Evolutionary conservation across 1,140 invertebrate species (phyloP), one percentile per base, ranked within the genome.

Genomic region (Pogonognathellus flavescens): DNA sequence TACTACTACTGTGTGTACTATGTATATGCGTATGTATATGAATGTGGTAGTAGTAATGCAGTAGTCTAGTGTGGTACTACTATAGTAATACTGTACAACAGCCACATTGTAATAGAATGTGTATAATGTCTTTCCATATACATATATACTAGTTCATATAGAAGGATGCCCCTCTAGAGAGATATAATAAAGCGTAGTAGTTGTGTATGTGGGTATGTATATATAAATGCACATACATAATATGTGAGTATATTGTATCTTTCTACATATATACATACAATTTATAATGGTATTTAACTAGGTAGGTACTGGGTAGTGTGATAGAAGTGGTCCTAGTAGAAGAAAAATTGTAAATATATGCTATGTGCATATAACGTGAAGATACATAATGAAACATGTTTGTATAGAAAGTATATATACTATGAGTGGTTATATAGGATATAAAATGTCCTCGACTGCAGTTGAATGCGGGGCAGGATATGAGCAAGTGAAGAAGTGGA

Each of bases 391-490:
- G n/a, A n/a, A n/a, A n/a, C n/a, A n/a, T n/a, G n/a, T n/a, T n/a
- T n/a, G n/a, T n/a, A n/a, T n/a, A n/a, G n/a, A n/a, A n/a, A n/a
- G n/a, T n/a, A n/a, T n/a, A n/a, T n/a, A n/a, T n/a, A n/a, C n/a
- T n/a, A n/a, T n/a, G n/a, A n/a, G n/a, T n/a, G n/a, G n/a, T n/a
- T n/a, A 41, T 41, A 41, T 41, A 41, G 31, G 31, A 41, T 41
- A 41, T 41, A 41, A 41, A 20, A 9, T 60, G n/a, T 60, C n/a
- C n/a, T n/a, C n/a, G 18, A 60, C 2, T 60, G 6, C 8, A 11
- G 20, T 22, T 18, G 20, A 66, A 66, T 66, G 22, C 62, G 25
- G 62, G 62, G 62, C 22, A 31, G 62, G 22, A 66, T 66, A 66
- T 66, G 25, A 9, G 10, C 1, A 14, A 66, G 11, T 66, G 25